A percentile compares a stretch with the other conserved stretches of the same genome.
phyloP scores from a whole-genome alignment of 2,888 invertebrate species.

The Nudaria mundana region DNA sequence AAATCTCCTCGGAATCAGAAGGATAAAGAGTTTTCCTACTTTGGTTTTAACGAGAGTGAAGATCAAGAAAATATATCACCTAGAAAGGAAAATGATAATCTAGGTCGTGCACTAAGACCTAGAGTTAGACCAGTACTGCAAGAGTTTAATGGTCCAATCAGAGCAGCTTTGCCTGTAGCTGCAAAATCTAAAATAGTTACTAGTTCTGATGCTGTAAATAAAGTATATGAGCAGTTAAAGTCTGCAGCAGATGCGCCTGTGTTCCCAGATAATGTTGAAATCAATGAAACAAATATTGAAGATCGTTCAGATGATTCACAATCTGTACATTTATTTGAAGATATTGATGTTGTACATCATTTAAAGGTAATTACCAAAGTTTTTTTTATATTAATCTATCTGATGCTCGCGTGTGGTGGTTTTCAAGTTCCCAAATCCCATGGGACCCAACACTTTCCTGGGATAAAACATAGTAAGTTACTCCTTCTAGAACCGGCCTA shows the following conservation, averaged over 20 bases:
- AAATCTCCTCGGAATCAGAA: constrained; percentile 36
- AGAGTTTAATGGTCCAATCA: constrained; percentile 54
- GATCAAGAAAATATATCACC: constrained; percentile 61
- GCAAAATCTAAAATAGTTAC: constrained; percentile 45
- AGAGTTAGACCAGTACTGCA: constrained; percentile 50
- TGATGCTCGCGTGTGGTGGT: too few relatives aligned
- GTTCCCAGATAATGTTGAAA: constrained; percentile 39
- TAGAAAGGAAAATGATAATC: constrained; percentile 40
- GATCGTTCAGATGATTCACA: constrained; percentile 44
- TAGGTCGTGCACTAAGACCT: constrained; percentile 41
- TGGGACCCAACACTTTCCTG: too few relatives aligned
- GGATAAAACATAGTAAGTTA: too few relatives aligned
- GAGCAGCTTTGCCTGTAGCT: constrained; percentile 47
- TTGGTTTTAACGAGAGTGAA: constrained; percentile 73
- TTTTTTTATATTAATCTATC: too few relatives aligned
- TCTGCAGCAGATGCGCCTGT: constrained; percentile 53
- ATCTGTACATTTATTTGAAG: constrained; percentile 72
- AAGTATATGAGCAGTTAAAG: constrained; percentile 51
- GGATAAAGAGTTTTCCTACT: constrained; percentile 55
- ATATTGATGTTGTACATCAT: constrained; percentile 67
- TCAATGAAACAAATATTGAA: constrained; percentile 34
- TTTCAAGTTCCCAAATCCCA: too few relatives aligned
- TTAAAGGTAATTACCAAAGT: constrained; percentile 63
- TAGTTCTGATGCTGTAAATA: constrained; percentile 49
- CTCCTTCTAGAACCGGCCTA: too few relatives aligned